Evolutionary conservation across 1,140 invertebrate species (phyloP), one percentile per base, ranked within the genome.

Genomic region (Acyrthosiphon pisum): DNA sequence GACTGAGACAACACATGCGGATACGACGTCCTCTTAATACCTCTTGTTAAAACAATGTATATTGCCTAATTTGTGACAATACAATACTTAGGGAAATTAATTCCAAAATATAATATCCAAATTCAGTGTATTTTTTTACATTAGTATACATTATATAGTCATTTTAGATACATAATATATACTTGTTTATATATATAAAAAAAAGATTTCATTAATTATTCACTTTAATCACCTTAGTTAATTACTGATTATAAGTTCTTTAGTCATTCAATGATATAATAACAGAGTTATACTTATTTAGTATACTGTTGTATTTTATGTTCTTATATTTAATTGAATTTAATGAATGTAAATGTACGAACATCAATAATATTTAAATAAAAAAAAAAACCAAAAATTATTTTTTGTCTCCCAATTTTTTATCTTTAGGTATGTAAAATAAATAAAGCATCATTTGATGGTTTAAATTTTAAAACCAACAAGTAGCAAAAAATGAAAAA

Each of bases 361-460:
- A 11, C 37, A 76, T 14, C 3, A 14, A 83, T 41, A 83, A 26
- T 46, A 83, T 83, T 83, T 83, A 26, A 30, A 48, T 48, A 48
- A 46, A 46, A 26, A 30, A 84, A 3, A 44, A 44, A 44, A 86
- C 2, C 26, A 44, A 86, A 46, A 46, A 46, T 46, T 44, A 11
- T 41, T 46, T 86, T 86, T 86, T 1, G 9, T 46, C 26, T 46
- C 26, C 44, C 44, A 48, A 48, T 7, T 48, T 50, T 87, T 87
- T 87, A n/a, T 46, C 6, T 48, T 89, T 23, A 37, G 87, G 48
- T 41, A 6, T 90, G n/a, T 44, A 90, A 90, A 68, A 90, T 90
- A 30, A 90, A 44, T 90, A 56, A 90, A 90, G 53, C 26, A 4
- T 90, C 50, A 60, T 23, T 37, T 90, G 37, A 20, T n/a, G 26